Evolutionary conservation across 2,888 invertebrate genomes (phyloP).

Genomic region (Tetragnatha montana): DNA sequence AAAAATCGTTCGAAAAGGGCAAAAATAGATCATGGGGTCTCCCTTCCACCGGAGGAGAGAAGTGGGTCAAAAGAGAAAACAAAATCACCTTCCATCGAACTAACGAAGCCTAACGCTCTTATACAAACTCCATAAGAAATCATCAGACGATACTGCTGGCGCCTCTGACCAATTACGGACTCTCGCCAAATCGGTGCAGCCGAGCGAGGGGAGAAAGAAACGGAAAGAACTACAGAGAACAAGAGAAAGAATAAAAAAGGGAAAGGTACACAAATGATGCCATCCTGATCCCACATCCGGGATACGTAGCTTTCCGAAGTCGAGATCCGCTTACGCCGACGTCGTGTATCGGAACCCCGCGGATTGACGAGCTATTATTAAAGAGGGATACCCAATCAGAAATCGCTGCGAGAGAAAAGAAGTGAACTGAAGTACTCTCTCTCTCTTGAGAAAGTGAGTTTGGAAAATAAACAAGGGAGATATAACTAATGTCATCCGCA

Average conservation of each 20-base stretch:
- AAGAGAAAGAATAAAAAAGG: conserved; percentile 13
- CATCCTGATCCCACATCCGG: conserved; percentile 58
- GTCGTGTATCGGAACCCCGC: conserved; percentile 44
- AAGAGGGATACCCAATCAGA: conserved; percentile 65
- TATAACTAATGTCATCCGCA: conserved; percentile 70
- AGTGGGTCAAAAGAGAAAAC: conserved; percentile 1
- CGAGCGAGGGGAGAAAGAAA: conserved; percentile 17
- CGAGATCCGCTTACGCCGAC: conserved; percentile 64
- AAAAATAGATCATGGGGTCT: conserved; percentile 28
- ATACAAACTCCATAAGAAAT: not conserved
- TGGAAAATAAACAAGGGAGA: conserved; percentile 67
- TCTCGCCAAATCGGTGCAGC: conserved; percentile 29
- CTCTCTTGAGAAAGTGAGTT: conserved; percentile 61
- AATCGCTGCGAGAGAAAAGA: conserved; percentile 21
- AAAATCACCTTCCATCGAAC: not conserved
- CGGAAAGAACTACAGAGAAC: conserved; percentile 23
- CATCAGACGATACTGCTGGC: not conserved
- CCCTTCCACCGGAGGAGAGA: not conserved
- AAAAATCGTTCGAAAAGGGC: not conserved
- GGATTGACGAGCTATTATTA: conserved; percentile 65
- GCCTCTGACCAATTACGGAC: conserved; percentile 35
- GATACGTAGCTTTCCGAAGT: conserved; percentile 41
- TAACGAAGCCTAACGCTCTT: not conserved
- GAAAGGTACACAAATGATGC: conserved; percentile 49
- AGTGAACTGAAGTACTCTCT: conserved; percentile 53